Base-by-base conservation (phyloP, 2,797 vertebrate species). In the Xiphophorus birchmanni region DNA sequence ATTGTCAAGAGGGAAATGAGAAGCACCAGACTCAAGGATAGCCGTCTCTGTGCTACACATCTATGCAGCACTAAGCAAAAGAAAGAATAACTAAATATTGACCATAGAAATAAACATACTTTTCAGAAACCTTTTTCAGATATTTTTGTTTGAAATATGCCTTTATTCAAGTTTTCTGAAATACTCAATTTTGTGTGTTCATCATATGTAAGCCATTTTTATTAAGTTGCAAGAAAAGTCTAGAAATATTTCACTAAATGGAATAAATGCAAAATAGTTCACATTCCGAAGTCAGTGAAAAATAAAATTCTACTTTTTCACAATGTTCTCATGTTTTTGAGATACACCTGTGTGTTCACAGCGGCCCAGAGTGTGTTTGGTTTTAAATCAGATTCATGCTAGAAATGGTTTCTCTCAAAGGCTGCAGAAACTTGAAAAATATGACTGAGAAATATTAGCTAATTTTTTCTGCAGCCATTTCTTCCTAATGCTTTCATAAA, bases 401-500 rank as follows among this genome's bases (percentile, higher is more conserved):
- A 71, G 69, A 82, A 89, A 67, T 40, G 18, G 37, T 58, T 50
- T 42, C 47, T 81, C 65, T 82, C 48, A 75, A 79, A 74, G 26
- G 29, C 52, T 82, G 48, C 75, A 72, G 60, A 83, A 74, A 80
- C 74, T 71, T 63, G 47, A 73, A 87, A 78, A 42, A 26, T 5
- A 21, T 37, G 50, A 47, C 71, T 3, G 32, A 72, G 29, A 80
- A 76, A 52, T 75, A 78, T 72, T 44, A 26, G 40, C 40, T 54
- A 32, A 77, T 77, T 73, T 44, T 77, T 80, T 42, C 60, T 72
- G 80, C 73, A 85, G 79, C 82, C 72, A 18, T 45, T 65, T 73
- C 78, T 78, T 60, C 79, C 75, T n/a, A 78, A 85, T 69, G 63
- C 77, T 80, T 86, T 79, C 54, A 81, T 29, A 78, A 78, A 84